Evolutionary conservation across 2,888 invertebrate genomes (phyloP), one percentile per base, ranked within the genome.

Genomic region (Balanococcus diminutus): DNA sequence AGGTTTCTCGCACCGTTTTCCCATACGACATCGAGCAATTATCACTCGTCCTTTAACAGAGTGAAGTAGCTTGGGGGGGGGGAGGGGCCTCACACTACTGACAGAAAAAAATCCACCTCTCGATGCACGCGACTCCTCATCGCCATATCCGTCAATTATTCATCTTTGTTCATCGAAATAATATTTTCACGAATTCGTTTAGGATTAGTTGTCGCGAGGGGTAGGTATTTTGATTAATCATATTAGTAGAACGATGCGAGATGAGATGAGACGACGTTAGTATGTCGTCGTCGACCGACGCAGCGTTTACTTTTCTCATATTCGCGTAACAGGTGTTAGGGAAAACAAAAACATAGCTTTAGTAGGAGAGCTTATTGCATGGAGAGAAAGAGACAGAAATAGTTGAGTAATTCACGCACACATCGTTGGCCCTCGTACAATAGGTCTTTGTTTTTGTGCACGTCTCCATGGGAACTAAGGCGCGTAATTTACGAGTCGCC

Each of bases 401-500:
- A 67, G 61, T 36, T 83, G 83, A 32, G 83, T 51, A 51, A 83
- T 56, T 83, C 51, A 83, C 32, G 28, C 32, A 51, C n/a, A 19
- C 22, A 83, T 61, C 22, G 82, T 25, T 51, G 46, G 46, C 1
- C 19, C 25, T 32, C 14, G 61, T 36, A 83, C 51, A 83, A 83
- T 83, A n/a, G 36, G 56, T 83, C 83, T 83, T 83, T 83, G 83
- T 83, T 83, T 83, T 83, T 83, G 61, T 83, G 83, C 83, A 83
- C 61, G 83, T 83, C 61, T 83, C 83, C 83, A 83, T 83, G 83
- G 83, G 83, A 83, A 83, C 61, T 83, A 56, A 61, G 42, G 61
- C 61, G 28, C 75, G 75, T 75, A 75, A 75, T 75, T 75, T 75
- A 75, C 75, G 75, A 75, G 32, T 75, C 61, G 61, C 75, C 75